phyloP scores from a whole-genome alignment of 2,797 vertebrate species.

The Xyrichtys novacula region DNA sequence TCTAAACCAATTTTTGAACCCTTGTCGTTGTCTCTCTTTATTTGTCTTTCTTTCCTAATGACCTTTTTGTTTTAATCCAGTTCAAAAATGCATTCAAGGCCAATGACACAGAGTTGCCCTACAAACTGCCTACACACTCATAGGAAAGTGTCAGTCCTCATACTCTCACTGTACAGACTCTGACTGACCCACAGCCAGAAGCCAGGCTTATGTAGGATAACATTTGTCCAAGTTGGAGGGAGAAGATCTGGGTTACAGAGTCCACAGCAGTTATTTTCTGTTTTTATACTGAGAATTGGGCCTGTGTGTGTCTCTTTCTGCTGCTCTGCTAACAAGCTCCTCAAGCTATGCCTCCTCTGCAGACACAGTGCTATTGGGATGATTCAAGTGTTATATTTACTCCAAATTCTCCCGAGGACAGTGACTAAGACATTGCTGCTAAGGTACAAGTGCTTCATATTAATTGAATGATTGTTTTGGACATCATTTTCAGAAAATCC shows the following conservation, averaged over 20 bases:
- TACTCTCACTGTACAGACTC: conserved; percentile 20
- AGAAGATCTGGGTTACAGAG: conserved; percentile 55
- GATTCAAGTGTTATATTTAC: conserved; percentile 27
- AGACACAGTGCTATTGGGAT: conserved; percentile 25
- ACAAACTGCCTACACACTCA: background rate
- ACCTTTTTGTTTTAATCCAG: background rate
- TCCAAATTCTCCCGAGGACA: conserved; percentile 29
- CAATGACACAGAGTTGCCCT: background rate
- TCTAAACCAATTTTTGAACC: too few relatives aligned
- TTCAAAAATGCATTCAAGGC: background rate
- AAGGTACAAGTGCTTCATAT: conserved; percentile 33
- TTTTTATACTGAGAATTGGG: background rate
- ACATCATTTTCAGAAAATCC: conserved; percentile 56
- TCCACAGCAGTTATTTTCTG: background rate
- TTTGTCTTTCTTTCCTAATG: background rate
- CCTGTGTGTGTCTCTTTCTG: conserved; percentile 8
- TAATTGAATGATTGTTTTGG: conserved; percentile 45
- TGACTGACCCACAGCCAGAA: conserved; percentile 52
- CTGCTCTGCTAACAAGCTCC: conserved; percentile 4
- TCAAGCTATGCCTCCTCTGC: background rate
- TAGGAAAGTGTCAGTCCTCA: conserved; percentile 3
- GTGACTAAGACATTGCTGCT: conserved; percentile 23
- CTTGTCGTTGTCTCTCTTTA: background rate
- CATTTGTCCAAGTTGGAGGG: conserved; percentile 48
- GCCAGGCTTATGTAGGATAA: conserved; percentile 30